phyloP scores from a whole-genome alignment of 2,113 vertebrate genomes.

The Oryzias javanicus region DNA sequence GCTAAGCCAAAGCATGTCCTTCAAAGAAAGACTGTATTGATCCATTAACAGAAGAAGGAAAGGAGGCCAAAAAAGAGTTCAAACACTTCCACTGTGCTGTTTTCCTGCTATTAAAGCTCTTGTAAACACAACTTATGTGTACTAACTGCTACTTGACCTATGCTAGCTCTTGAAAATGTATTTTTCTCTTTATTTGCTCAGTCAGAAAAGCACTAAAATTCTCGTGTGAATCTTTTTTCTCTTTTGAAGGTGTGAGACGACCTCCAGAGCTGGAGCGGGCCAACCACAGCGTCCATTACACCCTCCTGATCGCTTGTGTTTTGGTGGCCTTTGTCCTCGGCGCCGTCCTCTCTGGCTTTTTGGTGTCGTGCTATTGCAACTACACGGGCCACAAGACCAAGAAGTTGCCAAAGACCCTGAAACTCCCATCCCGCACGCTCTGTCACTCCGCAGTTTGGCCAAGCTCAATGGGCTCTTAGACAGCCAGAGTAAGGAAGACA shows the following conservation, averaged over 20 bases:
- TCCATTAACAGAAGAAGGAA: constrained; percentile 51
- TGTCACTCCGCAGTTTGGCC: constrained; percentile 86
- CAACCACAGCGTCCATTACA: constrained; percentile 82
- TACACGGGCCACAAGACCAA: constrained; percentile 78
- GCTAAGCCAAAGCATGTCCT: constrained; percentile 22
- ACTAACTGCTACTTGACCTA: constrained; percentile 61
- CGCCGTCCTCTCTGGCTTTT: constrained; percentile 85
- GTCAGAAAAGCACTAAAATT: constrained; percentile 21
- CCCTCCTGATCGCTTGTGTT: constrained; percentile 83
- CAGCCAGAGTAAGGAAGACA: constrained; percentile 79
- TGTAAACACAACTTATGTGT: constrained; percentile 56
- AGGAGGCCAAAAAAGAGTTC: constrained; percentile 45
- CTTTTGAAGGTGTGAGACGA: constrained; percentile 77
- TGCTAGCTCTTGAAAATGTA: constrained; percentile 38
- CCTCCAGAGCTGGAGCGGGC: constrained; percentile 75
- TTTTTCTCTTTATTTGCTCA: constrained; percentile 5
- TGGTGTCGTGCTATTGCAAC: constrained; percentile 90
- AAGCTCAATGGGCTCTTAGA: constrained; percentile 86
- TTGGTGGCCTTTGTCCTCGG: constrained; percentile 86
- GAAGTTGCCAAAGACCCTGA: constrained; percentile 80
- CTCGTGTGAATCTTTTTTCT: constrained; percentile 24
- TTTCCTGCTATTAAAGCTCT: constrained; percentile 39
- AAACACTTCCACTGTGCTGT: constrained; percentile 52
- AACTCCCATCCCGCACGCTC: constrained; percentile 81
- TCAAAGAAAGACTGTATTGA: constrained; percentile 51